phyloP scores from a whole-genome alignment of 30 jellyfish, hydroid and myxozoan species.

The Rhopilema esculentum region DNA sequence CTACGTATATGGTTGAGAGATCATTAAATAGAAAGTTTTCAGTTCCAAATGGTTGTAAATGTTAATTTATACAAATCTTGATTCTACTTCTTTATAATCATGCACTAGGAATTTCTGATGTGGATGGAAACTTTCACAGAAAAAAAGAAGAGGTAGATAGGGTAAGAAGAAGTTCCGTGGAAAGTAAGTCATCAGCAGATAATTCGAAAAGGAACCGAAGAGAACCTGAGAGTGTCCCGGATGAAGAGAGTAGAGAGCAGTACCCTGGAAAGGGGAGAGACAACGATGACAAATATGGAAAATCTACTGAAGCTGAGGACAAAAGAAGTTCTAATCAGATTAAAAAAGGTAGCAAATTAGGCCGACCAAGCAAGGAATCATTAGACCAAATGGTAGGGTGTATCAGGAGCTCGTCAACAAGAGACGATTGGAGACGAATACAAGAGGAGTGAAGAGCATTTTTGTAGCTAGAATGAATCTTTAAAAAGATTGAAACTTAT shows the following conservation, averaged over 20 bases:
- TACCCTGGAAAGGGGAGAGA: not conserved
- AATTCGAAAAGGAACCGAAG: not conserved
- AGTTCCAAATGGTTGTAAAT: no score
- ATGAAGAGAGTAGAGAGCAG: not conserved
- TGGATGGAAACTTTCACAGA: not conserved
- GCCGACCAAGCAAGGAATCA: conserved; percentile 50
- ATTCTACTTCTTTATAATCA: not conserved
- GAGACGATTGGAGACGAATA: conserved; percentile 50
- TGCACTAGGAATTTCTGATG: not conserved
- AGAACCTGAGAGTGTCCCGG: not conserved
- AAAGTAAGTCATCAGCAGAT: not conserved
- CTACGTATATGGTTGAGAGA: no score
- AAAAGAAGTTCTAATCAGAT: no score
- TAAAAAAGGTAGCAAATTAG: no score
- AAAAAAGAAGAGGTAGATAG: not conserved
- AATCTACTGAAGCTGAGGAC: no score
- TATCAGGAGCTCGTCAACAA: conserved; percentile 63
- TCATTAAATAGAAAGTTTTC: no score
- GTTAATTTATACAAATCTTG: no score
- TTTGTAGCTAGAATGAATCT: no score
- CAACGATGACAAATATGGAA: not conserved
- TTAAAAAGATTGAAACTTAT: no score
- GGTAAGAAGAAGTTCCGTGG: not conserved
- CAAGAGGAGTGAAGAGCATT: conserved; percentile 22
- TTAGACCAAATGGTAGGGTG: conserved; percentile 52